Evolutionary conservation across 2,888 invertebrate species (phyloP), one percentile per base, ranked within the genome.

Genomic region (Erynnis tages): DNA sequence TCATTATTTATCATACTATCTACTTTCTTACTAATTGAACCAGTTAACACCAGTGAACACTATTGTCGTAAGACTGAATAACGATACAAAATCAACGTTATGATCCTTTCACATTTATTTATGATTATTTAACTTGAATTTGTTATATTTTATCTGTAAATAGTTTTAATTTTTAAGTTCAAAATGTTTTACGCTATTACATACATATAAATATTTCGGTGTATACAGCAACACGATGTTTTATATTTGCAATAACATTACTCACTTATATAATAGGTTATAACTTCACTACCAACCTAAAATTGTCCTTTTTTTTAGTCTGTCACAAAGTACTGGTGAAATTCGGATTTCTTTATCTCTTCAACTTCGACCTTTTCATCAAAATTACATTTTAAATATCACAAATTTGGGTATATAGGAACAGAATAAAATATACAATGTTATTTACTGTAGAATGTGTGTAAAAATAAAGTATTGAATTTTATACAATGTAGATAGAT

Each of bases 391-490:
- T 2, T 43, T 37, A 52, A 38, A 2, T 41, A 64, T 58, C 55
- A 59, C 57, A 57, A 54, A 55, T 21, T n/a, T 23, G 41, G 53
- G 25, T 45, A 23, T 57, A 46, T 47, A 54, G 23, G 14, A 30
- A 38, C 50, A 29, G 14, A 48, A 30, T 44, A 30, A 37, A 32
- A 50, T 47, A 46, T 47, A 48, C 52, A 30, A 54, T 48, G 45
- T 53, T 53, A 45, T 45, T 53, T 53, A 53, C 45, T 45, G 45
- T 52, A 52, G 23, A 54, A 60, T 65, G 62, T 66, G 67, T 75
- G 73, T 76, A 73, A 71, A 74, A 75, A 57, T 64, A 62, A 61
- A 65, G 71, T 79, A 80, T 80, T 79, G 69, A 73, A 77, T 79
- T 79, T 79, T 80, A 78, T 82, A 80, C 76, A 74, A 63, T 38